Conservation (phyloP, 2,113 vertebrate genomes). For the Laterallus jamaicensis region DNA sequence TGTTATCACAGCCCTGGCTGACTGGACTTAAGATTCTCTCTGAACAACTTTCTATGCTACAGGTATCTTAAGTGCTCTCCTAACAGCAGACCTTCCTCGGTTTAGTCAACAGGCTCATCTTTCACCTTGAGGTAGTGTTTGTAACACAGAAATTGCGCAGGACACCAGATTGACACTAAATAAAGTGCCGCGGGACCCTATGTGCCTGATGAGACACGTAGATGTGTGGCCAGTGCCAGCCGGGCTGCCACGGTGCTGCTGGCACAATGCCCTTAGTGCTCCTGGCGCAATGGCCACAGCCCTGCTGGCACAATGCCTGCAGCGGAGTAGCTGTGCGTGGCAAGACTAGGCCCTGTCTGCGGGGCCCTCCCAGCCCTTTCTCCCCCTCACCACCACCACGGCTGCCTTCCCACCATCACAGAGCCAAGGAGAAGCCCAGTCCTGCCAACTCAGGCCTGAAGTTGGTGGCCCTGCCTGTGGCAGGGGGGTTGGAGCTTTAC, state of each 20-base stretch:
- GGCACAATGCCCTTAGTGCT: neutral
- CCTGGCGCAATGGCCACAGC: too few relatives aligned
- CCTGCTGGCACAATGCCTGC: too few relatives aligned
- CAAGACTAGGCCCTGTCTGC: neutral
- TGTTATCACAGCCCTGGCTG: neutral
- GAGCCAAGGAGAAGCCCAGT: neutral
- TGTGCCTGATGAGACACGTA: neutral
- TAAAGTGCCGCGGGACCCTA: neutral
- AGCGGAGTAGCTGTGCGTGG: neutral
- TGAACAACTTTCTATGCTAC: neutral
- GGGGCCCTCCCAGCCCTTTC: too few relatives aligned
- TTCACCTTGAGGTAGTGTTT: conserved; percentile 64
- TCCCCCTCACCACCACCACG: neutral
- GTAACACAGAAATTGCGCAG: conserved; percentile 16
- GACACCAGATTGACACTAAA: neutral
- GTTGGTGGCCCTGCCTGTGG: too few relatives aligned
- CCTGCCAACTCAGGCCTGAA: neutral
- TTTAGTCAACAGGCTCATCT: neutral
- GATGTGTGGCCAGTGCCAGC: neutral
- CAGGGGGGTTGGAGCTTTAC: too few relatives aligned
- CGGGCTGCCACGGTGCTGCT: neutral
- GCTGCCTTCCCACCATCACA: neutral
- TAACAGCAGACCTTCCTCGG: neutral
- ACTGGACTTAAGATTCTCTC: neutral
- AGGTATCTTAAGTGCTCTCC: neutral